These are phyloP conservation scores for Tetranychus truncatus DNA, from an alignment of 2,888 invertebrate genomes.

Conservation along the genomic window DNA sequence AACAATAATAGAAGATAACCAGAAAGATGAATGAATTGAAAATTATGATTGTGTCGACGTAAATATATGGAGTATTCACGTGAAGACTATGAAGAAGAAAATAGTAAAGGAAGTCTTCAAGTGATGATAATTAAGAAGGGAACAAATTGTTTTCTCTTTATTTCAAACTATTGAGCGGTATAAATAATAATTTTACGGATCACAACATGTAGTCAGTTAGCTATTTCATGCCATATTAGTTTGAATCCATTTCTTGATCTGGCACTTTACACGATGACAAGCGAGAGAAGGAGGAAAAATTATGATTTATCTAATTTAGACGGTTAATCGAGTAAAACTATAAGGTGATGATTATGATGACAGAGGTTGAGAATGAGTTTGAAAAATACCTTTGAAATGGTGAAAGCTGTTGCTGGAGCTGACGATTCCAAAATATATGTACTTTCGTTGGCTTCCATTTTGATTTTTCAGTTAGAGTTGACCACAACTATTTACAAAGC, in stretches of 20 bases:
- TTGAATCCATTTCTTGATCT: too few species aligned
- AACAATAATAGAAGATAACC: too few species aligned
- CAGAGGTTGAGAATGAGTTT: background rate
- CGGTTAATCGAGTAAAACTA: background rate
- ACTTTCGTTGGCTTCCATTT: slow-evolving; percentile 22
- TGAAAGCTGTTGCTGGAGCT: background rate
- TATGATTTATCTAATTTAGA: background rate
- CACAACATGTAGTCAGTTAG: background rate
- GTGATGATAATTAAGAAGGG: too few species aligned
- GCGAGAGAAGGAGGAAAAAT: background rate
- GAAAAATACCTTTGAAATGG: slow-evolving; percentile 11
- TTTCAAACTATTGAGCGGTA: too few species aligned
- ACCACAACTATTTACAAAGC: background rate
- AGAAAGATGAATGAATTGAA: too few species aligned
- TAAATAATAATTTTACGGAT: background rate
- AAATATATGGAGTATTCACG: too few species aligned
- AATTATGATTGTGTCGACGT: too few species aligned
- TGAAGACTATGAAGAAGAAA: too few species aligned
- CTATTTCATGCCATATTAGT: too few species aligned
- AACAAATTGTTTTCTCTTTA: too few species aligned
- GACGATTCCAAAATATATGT: slow-evolving; percentile 23
- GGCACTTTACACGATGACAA: background rate
- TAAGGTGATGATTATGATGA: background rate
- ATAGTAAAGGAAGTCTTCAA: too few species aligned
- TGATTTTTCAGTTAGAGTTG: background rate